Evolutionary conservation across 1,140 invertebrate genomes (phyloP).

Genomic region (Phymastichus coffea): DNA sequence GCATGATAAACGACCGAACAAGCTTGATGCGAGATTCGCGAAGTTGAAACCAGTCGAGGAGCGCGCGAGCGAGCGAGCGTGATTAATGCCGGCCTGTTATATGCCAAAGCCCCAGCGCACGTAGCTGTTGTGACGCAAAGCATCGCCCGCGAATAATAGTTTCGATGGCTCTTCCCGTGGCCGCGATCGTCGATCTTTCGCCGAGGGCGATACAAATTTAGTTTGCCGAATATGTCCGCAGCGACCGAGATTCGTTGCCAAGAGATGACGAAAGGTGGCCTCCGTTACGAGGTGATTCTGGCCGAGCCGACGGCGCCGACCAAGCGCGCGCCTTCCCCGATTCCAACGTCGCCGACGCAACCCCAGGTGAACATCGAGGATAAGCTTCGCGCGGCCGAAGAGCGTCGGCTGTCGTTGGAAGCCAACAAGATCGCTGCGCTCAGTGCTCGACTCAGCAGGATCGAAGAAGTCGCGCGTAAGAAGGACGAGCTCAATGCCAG

Average conservation of each 20-base stretch:
- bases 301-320: conserved; percentile 73
- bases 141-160: too few relatives aligned
- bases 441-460: conserved; percentile 78
- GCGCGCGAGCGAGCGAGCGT: too few relatives aligned
- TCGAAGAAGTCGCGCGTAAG: conserved; percentile 87
- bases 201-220: too few relatives aligned
- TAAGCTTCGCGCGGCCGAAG: conserved; percentile 87
- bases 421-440: conserved; percentile 79
- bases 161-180: too few relatives aligned
- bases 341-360: conserved; percentile 43
- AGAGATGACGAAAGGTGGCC: conserved; percentile 83
- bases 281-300: conserved; percentile 91
- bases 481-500: conserved; percentile 81
- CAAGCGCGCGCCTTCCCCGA: conserved; percentile 67
- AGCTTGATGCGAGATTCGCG: too few relatives aligned
- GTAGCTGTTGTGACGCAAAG: too few relatives aligned
- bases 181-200: too few relatives aligned
- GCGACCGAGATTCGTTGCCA: conserved; percentile 86
- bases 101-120: too few relatives aligned
- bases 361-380: conserved; percentile 79
- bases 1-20: too few relatives aligned
- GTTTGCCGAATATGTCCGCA: too few relatives aligned
- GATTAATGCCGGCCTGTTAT: too few relatives aligned
- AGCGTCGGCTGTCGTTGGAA: conserved; percentile 84
- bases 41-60: too few relatives aligned